Base-by-base conservation (phyloP, 2,888 invertebrate species). In the Eulithis testata region DNA sequence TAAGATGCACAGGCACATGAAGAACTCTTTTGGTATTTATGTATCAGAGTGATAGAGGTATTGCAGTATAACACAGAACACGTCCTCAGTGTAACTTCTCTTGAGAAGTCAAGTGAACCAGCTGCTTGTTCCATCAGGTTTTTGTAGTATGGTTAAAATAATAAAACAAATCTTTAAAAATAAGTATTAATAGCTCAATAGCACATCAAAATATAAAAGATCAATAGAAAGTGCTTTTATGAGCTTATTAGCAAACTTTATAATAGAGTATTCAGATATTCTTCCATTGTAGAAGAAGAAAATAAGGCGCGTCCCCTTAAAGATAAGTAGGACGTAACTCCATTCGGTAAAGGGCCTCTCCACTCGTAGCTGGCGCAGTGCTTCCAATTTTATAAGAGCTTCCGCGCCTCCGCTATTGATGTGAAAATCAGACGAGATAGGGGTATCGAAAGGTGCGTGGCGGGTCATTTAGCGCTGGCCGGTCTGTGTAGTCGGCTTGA, bases 311-410 rank as follows among this genome's bases (percentile, higher is more conserved):
- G 87, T 88, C 88, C 85, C 85, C 89, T 90, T 89, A 90, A 87
- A 90, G 87, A 90, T 91, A 91, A 91, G 91, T 91, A 90, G 87
- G 87, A 90, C 89, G 91, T 91, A 91, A 91, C 92, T 90, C 91
- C 89, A 91, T 91, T 91, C 89, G 82, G 88, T 84, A 87, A 90
- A 91, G 91, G 90, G 89, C 87, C 91, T 89, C 90, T 91, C 86
- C 81, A 87, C 84, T 88, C 86, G 84, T 81, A 83, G 85, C 84
- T 83, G 73, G 81, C 82, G 84, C 84, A 84, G 84, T 84, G 85
- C 81, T 83, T 81, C 91, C 90, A 90, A 82, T 79, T 77, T 83
- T 74, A 75, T 67, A 73, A 81, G 91, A 89, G 76, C 91, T 77
- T 65, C 83, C 84, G 69, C 81, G 74, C 78, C 81, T 78, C 85